phyloP scores from a whole-genome alignment of 37 sponge, comb jelly and placozoan genomes.

The Mnemiopsis leidyi region DNA sequence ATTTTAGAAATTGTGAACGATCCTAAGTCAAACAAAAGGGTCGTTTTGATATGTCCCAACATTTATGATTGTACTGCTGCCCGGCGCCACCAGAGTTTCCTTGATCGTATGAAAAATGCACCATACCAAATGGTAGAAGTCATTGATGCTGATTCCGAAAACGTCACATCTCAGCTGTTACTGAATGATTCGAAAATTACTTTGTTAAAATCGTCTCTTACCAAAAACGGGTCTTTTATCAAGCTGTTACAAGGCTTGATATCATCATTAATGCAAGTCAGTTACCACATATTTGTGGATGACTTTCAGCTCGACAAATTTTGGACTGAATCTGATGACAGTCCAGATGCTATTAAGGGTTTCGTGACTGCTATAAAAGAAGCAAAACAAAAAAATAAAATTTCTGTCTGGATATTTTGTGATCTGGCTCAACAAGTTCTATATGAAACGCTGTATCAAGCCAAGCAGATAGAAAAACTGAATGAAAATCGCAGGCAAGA shows the following conservation, averaged over 20 bases:
- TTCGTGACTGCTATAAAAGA: background rate
- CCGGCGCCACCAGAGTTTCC: background rate
- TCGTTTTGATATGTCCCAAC: background rate
- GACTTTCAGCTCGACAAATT: background rate
- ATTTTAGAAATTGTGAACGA: background rate
- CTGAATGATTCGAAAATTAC: background rate
- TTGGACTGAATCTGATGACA: background rate
- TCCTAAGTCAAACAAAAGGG: background rate
- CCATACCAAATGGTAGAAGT: background rate
- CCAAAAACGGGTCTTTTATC: background rate
- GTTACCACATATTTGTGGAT: background rate
- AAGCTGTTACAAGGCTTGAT: background rate
- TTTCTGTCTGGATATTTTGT: background rate
- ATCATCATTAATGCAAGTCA: background rate
- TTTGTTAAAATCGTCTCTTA: background rate
- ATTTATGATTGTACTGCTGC: background rate
- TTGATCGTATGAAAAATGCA: background rate
- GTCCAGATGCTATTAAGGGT: background rate
- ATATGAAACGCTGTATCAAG: background rate
- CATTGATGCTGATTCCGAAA: background rate
- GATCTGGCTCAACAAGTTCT: background rate
- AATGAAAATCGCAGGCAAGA: background rate
- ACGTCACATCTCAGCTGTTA: background rate
- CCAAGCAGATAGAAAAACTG: background rate
- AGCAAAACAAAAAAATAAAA: background rate